Evolutionary conservation across 2,888 invertebrate genomes (phyloP), one percentile per base, ranked within the genome.

Genomic region (Agriopis leucophaearia): DNA sequence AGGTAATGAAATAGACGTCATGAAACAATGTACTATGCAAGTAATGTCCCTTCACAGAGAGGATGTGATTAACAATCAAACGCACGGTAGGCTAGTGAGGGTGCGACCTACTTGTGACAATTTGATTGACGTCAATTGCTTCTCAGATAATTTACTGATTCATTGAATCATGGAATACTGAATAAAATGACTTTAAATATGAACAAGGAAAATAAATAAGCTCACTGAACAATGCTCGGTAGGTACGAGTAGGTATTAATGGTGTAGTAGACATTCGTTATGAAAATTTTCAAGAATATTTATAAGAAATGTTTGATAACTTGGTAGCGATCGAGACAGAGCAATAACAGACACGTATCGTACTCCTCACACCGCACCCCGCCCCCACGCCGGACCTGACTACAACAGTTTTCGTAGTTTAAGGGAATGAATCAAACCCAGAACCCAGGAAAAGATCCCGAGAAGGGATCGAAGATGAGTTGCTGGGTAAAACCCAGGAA

Each of bases 61-160:
- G 27, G 1, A 27, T 3, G 27, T 27, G 27, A 27, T 5, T 27
- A 2, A 27, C 5, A 27, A 27, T 27, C 2, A 27, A 3, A 27
- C 5, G 27, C 27, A 27, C 27, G 27, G 27, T 27, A 27, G 27
- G 27, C 27, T 27, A 27, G 27, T 44, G n/a, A 16, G 47, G 16
- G 18, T 18, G 10, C 3, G 18, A 13, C 35, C 40, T 56, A 35
- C n/a, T 44, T 35, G 36, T 27, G 1, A 55, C 35, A 12, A 12
- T 56, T 40, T 38, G 27, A 38, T 42, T 62, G 61, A 66, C 66
- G 56, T 62, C 57, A 62, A 35, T 35, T 13, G 8, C 36, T 42
- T 51, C 57, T 51, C 57, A 63, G 62, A 58, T 58, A 58, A 63
- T 16, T 27, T 38, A 57, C 52, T 52, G 58, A 58, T 63, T 63